These are phyloP conservation scores for Protophormia terraenovae DNA, from an alignment of 2,888 invertebrate species.

Conservation along the genomic window DNA sequence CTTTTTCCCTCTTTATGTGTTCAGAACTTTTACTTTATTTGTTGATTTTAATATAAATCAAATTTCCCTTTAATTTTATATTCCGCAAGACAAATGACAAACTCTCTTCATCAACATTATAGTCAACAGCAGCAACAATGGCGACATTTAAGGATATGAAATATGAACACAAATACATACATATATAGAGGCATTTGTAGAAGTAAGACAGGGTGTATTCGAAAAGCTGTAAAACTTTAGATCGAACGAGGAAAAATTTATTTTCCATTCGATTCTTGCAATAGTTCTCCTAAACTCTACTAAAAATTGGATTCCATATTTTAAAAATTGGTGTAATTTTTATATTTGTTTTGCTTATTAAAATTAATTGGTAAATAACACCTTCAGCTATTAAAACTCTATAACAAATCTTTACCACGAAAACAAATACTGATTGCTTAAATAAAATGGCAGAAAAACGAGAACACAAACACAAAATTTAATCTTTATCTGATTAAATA, in stretches of 20 bases:
- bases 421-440: too few species aligned
- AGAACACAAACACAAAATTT: slow-evolving; percentile 9
- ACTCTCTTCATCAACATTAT: slow-evolving; percentile 5
- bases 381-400: too few species aligned
- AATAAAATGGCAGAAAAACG: too few species aligned
- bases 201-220: background rate
- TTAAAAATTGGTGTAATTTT: too few species aligned
- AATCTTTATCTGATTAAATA: slow-evolving; percentile 42
- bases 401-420: background rate
- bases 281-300: too few species aligned
- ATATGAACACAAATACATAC: background rate
- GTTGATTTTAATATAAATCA: slow-evolving; percentile 74
- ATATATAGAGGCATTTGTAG: background rate
- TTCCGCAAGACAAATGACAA: slow-evolving; percentile 68
- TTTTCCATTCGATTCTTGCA: too few species aligned
- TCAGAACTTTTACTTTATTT: slow-evolving; percentile 40
- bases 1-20: background rate
- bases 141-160: slow-evolving; percentile 10
- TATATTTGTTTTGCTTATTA: too few species aligned
- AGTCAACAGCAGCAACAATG: background rate
- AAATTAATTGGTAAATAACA: too few species aligned
- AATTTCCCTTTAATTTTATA: slow-evolving; percentile 74
- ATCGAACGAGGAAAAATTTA: background rate
- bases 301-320: too few species aligned
- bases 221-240: background rate